Evolutionary conservation across 2,113 vertebrate genomes (phyloP), one percentile per base, ranked within the genome.

Genomic region (Xiphophorus maculatus): DNA sequence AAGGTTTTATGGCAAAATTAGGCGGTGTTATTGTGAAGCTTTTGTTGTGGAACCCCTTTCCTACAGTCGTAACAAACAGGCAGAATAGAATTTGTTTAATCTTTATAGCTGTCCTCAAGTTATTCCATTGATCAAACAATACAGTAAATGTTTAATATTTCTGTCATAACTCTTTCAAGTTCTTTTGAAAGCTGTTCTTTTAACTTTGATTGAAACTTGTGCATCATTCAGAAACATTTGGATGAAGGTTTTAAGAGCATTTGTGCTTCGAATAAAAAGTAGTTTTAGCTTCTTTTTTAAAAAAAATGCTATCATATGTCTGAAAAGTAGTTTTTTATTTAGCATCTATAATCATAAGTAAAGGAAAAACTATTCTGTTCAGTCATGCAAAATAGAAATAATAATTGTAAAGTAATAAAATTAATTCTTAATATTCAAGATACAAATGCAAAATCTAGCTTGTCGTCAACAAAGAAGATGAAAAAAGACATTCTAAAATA

Each of bases 11-110:
- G 69, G 76, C 30, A 4, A 71, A 88, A 84, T 87, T 42, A 82
- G 61, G 54, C 22, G 15, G 25, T 61, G 80, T 85, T 84, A 88
- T 72, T 83, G 81, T 73, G 42, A 44, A 2, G 71, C 83, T 82
- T 87, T 90, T 91, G 90, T 87, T 89, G 88, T 87, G 84, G 81
- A 30, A 80, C 69, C 1, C 75, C 25, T 62, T 66, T 30, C 62
- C 65, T 88, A 84, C 75, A 82, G 88, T 82, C n/a, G 63, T 87
- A 81, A 86, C 80, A 69, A 71, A 65, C 25, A 5, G 14, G 65
- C 69, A 5, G 69, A 77, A 67, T 32, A 67, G 66, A 83, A 42
- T 80, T 42, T 28, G 63, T 85, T 89, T 88, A 71, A 73, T 79
- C 81, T 73, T n/a, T 69, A 25, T 40, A 67, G 62, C 70, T 10